These are phyloP conservation scores for Poecilia velifera DNA, from an alignment of 2,797 vertebrate genomes.

Conservation along the genomic window DNA sequence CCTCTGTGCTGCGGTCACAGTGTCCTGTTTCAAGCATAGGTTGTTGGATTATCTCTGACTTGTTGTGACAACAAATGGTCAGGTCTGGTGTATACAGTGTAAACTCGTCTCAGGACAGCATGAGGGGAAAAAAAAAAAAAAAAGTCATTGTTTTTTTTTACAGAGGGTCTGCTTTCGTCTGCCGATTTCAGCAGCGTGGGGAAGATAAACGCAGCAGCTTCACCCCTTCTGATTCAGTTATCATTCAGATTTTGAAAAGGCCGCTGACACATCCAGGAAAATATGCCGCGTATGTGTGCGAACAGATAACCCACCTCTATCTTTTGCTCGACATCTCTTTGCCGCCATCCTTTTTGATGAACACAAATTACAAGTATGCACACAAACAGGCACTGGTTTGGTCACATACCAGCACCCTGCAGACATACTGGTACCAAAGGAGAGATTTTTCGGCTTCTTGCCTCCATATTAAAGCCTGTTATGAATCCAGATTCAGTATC, in stretches of 20 bases:
- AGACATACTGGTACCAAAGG: slow-evolving; percentile 46
- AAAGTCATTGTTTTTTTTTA: not conserved
- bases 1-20: slow-evolving; percentile 36
- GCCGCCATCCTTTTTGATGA: slow-evolving; percentile 11
- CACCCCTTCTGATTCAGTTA: not conserved
- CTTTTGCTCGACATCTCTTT: slow-evolving; percentile 28
- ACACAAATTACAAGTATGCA: slow-evolving; percentile 42
- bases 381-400: slow-evolving; percentile 63
- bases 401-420: slow-evolving; percentile 60
- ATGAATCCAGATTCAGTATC: slow-evolving; percentile 26
- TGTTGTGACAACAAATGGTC: slow-evolving; percentile 71
- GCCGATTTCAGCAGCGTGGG: not conserved
- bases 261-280: slow-evolving; percentile 22
- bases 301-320: slow-evolving; percentile 42
- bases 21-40: slow-evolving; percentile 55
- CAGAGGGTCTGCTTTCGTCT: slow-evolving; percentile 13
- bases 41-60: slow-evolving; percentile 57
- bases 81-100: slow-evolving; percentile 67
- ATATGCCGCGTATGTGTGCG: slow-evolving; percentile 26
- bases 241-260: slow-evolving; percentile 1
- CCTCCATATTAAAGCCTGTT: slow-evolving; percentile 27
- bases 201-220: not conserved
- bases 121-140: slow-evolving; percentile 4
- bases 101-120: slow-evolving; percentile 49
- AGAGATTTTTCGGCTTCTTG: slow-evolving; percentile 30